These are phyloP conservation scores for Polydesmus complanatus DNA, from an alignment of 2,888 invertebrate genomes.

Conservation along the genomic window DNA sequence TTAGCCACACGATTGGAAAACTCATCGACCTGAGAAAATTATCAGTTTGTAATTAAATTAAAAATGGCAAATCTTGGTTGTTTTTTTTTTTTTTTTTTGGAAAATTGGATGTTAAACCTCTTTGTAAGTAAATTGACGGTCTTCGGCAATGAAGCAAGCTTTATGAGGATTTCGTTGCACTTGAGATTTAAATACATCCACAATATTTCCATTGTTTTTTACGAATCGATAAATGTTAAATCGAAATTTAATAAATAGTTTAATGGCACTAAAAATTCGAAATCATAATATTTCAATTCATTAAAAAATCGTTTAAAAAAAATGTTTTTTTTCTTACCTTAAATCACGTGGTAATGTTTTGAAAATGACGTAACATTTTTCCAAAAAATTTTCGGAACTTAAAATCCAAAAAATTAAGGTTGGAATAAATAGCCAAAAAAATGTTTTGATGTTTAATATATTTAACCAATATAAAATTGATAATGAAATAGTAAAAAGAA, in stretches of 20 bases:
- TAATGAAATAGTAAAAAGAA: background rate
- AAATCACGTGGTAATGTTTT: background rate
- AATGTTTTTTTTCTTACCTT: background rate
- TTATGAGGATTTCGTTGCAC: background rate
- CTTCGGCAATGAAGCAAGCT: background rate
- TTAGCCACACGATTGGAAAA: constrained; percentile 70
- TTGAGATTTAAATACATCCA: background rate
- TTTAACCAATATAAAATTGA: background rate
- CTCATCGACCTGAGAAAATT: constrained; percentile 76
- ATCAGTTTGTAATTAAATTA: too few relatives aligned
- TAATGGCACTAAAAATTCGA: background rate
- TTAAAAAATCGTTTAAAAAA: background rate
- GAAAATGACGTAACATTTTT: background rate
- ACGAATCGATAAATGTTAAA: background rate
- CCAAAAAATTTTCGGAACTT: background rate
- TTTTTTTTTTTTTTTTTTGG: too few relatives aligned
- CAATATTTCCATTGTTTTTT: background rate
- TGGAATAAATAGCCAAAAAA: background rate
- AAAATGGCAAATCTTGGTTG: too few relatives aligned
- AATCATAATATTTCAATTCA: background rate
- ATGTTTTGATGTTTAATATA: background rate
- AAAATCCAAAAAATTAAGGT: background rate
- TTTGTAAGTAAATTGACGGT: background rate
- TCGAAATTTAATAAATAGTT: background rate
- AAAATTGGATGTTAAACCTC: too few relatives aligned